phyloP scores from a whole-genome alignment of 2,888 invertebrate genomes.

The Anaspis maculata region DNA sequence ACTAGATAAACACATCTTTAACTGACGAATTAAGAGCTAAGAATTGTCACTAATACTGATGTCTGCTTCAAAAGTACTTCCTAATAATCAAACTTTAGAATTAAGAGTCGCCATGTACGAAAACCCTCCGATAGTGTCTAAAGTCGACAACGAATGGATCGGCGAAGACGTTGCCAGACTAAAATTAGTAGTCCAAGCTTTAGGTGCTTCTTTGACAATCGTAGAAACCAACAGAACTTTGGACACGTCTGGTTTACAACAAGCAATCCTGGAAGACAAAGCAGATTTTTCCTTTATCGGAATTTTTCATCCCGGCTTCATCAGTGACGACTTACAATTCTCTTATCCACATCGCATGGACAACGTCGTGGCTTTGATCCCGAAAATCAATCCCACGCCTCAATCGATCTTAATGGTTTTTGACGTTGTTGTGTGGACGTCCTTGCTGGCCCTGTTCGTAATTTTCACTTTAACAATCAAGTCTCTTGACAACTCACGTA shows the following conservation, averaged over 20 bases:
- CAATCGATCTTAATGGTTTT: no score
- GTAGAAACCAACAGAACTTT: neutral
- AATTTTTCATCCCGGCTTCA: neutral
- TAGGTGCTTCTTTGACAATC: neutral
- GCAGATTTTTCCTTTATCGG: slow-evolving; percentile 7
- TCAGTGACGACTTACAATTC: neutral
- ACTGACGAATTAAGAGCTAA: no score
- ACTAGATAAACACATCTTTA: no score
- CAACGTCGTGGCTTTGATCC: no score
- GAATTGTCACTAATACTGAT: no score
- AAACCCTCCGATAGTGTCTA: slow-evolving; percentile 1
- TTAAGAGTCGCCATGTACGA: slow-evolving; percentile 4
- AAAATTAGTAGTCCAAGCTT: neutral
- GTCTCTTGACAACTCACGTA: no score
- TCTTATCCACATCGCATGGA: neutral
- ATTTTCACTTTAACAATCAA: no score
- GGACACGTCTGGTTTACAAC: no score
- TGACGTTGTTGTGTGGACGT: no score
- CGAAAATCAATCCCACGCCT: no score
- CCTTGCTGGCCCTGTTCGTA: no score
- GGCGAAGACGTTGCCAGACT: slow-evolving; percentile 1
- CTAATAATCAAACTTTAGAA: neutral
- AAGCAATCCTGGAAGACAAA: slow-evolving; percentile 1
- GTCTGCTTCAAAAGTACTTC: no score
- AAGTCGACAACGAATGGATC: slow-evolving; percentile 1